Evolutionary conservation across 2,888 invertebrate genomes (phyloP).

Genomic region (Andrena camellia): DNA sequence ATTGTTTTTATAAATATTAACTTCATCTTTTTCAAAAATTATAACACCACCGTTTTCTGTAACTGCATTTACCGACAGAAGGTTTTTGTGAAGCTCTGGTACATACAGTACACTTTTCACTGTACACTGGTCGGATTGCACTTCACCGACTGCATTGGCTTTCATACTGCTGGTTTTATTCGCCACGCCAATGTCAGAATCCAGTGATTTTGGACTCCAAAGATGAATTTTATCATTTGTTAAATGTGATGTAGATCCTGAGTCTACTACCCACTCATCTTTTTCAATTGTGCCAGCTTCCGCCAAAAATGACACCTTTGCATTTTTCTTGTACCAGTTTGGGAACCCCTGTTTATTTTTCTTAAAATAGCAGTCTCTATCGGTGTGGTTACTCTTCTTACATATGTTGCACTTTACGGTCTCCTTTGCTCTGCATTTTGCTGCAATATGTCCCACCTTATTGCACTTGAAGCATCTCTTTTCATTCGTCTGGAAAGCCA

Average conservation of each 20-base stretch:
- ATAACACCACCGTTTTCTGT: not conserved
- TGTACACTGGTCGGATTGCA: not conserved
- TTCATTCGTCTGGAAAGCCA: not conserved
- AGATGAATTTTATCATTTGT: not conserved
- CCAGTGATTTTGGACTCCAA: not conserved
- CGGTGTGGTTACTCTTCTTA: not conserved
- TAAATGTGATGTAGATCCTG: not conserved
- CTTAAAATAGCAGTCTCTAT: not conserved
- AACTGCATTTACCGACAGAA: not conserved
- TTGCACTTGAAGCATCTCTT: not conserved
- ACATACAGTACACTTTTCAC: not conserved
- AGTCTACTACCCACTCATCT: not conserved
- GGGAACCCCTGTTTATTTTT: not conserved
- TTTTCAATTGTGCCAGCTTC: not conserved
- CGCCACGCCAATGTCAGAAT: not conserved
- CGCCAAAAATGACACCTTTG: constrained; percentile 4
- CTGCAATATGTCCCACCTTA: not conserved
- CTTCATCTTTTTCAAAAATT: not conserved
- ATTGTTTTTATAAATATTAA: not conserved
- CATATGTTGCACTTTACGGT: not conserved
- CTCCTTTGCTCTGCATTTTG: not conserved
- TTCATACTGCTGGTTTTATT: not conserved
- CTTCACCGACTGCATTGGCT: not conserved
- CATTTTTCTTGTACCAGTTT: not conserved
- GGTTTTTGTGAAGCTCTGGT: not conserved